Percentiles rank a stretch among this genome's conserved stretches.
Conservation (phyloP, 2,797 vertebrate species). For the Rhinichthys osculus region DNA sequence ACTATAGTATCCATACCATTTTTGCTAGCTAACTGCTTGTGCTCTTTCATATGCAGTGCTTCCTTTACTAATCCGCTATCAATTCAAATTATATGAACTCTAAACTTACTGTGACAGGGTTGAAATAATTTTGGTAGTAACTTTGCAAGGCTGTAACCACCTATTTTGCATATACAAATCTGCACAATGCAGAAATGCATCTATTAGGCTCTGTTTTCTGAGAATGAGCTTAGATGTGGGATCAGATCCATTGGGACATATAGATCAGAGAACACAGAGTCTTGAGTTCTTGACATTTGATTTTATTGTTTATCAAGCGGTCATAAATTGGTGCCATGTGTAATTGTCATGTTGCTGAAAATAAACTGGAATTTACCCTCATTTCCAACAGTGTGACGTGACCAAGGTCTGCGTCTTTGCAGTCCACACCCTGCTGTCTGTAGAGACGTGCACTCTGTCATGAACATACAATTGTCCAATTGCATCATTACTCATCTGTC, state of each 20-base stretch:
- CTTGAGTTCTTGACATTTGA: neutral
- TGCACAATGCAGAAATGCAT: neutral
- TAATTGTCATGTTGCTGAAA: slow-evolving; percentile 36
- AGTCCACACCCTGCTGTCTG: slow-evolving; percentile 39
- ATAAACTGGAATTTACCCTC: slow-evolving; percentile 51
- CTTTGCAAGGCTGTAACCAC: neutral
- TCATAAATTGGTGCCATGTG: slow-evolving; percentile 41
- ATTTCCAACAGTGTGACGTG: slow-evolving; percentile 33
- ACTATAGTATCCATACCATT: neutral
- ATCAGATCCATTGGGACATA: neutral
- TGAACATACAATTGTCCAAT: slow-evolving; percentile 6
- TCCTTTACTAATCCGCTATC: neutral
- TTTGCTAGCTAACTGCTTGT: neutral
- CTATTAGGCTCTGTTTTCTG: neutral
- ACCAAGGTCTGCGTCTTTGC: slow-evolving; percentile 39
- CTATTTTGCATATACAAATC: neutral
- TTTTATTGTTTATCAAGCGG: slow-evolving; percentile 26
- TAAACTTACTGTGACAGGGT: neutral
- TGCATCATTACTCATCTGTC: slow-evolving; percentile 40
- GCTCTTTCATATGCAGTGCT: neutral
- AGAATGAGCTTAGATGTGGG: neutral
- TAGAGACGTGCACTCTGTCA: slow-evolving; percentile 44
- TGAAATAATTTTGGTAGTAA: neutral
- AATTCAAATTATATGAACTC: neutral
- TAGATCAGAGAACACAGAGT: neutral